Evolutionary conservation across 2,797 vertebrate genomes (phyloP).

Genomic region (Poeciliopsis presidionis): DNA sequence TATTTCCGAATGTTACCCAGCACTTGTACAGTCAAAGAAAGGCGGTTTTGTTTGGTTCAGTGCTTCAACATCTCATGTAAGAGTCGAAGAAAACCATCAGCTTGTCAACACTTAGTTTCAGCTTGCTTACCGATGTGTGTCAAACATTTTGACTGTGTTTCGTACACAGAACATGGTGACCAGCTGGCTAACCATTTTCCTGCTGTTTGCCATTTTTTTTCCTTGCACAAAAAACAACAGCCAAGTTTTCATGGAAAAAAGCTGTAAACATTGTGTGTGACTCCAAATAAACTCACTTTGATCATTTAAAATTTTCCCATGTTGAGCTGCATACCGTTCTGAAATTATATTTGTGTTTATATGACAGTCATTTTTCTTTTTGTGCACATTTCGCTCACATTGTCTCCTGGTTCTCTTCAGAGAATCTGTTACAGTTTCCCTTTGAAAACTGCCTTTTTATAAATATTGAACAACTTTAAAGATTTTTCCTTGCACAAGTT

Average conservation of each 20-base stretch:
- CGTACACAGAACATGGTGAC: slow-evolving; percentile 31
- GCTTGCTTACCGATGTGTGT: slow-evolving; percentile 13
- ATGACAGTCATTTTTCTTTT: background rate
- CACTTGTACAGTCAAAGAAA: background rate
- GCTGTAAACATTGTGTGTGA: background rate
- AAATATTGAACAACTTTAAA: background rate
- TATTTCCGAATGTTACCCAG: background rate
- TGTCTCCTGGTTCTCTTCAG: background rate
- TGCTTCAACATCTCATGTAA: background rate
- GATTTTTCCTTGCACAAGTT: background rate
- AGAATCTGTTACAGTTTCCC: background rate
- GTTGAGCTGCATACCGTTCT: background rate
- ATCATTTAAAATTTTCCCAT: background rate
- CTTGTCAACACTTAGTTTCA: slow-evolving; percentile 19
- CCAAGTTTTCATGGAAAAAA: background rate
- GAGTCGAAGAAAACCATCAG: background rate
- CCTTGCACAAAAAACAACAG: background rate
- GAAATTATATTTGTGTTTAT: background rate
- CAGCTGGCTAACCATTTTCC: slow-evolving; percentile 41
- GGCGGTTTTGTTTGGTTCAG: background rate
- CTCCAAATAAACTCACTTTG: background rate
- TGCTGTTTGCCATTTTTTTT: background rate
- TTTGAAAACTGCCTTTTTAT: background rate
- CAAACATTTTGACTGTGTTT: slow-evolving; percentile 34
- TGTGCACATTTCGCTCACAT: background rate